phyloP scores from a whole-genome alignment of 2,888 invertebrate species.

The Penaeus monodon region DNA sequence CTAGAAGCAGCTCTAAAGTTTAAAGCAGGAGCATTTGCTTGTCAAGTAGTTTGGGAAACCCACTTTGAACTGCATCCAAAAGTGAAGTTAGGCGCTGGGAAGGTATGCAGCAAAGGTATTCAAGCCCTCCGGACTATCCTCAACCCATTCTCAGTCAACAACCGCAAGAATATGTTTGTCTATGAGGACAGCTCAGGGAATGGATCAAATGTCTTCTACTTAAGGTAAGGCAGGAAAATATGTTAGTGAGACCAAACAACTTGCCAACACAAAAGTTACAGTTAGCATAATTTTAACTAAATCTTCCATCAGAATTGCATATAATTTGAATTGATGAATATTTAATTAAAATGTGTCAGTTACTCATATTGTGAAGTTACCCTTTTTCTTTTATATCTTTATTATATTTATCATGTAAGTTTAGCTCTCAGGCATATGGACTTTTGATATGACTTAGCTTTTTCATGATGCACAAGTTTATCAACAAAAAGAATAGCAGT shows the following conservation, averaged over 20 bases:
- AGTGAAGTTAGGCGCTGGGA: constrained; percentile 71
- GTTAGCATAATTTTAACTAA: too few species aligned
- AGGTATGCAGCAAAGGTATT: constrained; percentile 55
- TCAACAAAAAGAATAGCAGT: too few species aligned
- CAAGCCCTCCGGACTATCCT: constrained; percentile 77
- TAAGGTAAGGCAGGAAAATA: constrained; percentile 66
- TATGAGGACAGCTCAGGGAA: constrained; percentile 77
- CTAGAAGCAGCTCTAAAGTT: constrained; percentile 72
- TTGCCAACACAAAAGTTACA: not conserved
- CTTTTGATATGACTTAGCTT: too few species aligned
- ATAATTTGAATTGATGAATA: too few species aligned
- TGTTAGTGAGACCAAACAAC: not conserved
- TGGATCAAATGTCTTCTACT: constrained; percentile 68
- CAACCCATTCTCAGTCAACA: constrained; percentile 79
- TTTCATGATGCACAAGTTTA: too few species aligned
- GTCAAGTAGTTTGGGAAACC: constrained; percentile 81
- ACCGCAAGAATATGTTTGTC: constrained; percentile 83
- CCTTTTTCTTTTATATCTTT: too few species aligned
- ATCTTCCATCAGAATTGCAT: too few species aligned
- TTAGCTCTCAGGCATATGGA: too few species aligned
- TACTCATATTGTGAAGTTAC: too few species aligned
- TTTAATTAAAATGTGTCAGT: too few species aligned
- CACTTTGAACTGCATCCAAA: constrained; percentile 80
- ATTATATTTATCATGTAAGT: too few species aligned
- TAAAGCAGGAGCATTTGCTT: constrained; percentile 80